phyloP scores from a whole-genome alignment of 2,113 vertebrate genomes.

The Capreolus pygargus region DNA sequence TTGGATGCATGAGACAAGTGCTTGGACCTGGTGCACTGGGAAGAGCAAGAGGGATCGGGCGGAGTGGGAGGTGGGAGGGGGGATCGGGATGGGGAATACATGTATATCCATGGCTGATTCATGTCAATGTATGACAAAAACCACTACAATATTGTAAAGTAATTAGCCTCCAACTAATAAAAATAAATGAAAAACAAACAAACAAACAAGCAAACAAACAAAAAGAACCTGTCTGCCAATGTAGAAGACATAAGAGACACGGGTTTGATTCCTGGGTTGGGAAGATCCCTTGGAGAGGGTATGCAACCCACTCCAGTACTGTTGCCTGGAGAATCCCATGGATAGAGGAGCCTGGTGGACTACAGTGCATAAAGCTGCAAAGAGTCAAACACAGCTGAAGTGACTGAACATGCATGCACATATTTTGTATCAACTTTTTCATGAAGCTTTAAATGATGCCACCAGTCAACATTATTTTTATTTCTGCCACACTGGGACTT shows the following conservation, averaged over 20 bases:
- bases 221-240: background rate
- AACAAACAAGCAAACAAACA: too few relatives aligned
- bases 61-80: too few relatives aligned
- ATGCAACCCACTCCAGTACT: background rate
- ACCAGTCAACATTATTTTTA: background rate
- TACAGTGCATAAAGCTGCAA: background rate
- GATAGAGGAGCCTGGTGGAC: background rate
- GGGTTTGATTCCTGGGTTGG: background rate
- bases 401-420: background rate
- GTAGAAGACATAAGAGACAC: background rate
- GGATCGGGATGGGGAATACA: too few relatives aligned
- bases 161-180: too few relatives aligned
- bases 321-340: background rate
- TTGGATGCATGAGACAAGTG: too few relatives aligned
- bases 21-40: too few relatives aligned
- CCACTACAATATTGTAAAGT: too few relatives aligned
- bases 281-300: background rate
- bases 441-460: background rate
- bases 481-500: background rate
- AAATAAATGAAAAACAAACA: too few relatives aligned
- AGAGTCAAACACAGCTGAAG: background rate
- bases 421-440: background rate
- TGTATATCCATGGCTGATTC: too few relatives aligned
- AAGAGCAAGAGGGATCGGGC: too few relatives aligned
- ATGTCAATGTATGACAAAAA: too few relatives aligned